phyloP scores from a whole-genome alignment of 2,113 vertebrate species.

The Athene noctua region DNA sequence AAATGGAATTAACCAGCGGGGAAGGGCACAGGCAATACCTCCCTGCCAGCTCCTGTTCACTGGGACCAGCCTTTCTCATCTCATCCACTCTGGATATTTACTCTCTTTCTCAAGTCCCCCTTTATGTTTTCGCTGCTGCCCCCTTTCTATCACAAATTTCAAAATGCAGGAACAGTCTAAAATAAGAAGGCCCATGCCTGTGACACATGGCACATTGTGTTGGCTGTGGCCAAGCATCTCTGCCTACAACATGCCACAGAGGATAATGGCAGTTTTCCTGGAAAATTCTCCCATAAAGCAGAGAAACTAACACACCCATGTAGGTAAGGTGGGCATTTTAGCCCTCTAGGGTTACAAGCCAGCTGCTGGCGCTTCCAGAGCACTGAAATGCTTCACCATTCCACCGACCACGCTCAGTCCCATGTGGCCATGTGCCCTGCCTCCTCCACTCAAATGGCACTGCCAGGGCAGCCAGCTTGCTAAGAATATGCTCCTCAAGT shows the following conservation, averaged over 20 bases:
- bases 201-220: background rate
- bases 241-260: background rate
- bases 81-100: background rate
- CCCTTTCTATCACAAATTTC: background rate
- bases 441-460: rapidly evolving
- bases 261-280: background rate
- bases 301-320: background rate
- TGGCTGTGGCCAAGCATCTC: background rate
- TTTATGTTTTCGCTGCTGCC: background rate
- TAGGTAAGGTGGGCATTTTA: background rate
- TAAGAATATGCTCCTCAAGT: background rate
- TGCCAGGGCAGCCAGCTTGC: background rate
- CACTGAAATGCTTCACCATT: background rate
- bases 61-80: background rate
- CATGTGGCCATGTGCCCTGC: rapidly evolving
- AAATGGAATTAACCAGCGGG: background rate
- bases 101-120: background rate
- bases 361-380: background rate
- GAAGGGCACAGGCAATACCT: background rate
- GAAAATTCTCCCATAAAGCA: background rate
- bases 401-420: rapidly evolving
- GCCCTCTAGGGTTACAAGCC: background rate
- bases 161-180: background rate
- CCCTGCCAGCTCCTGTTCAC: background rate
- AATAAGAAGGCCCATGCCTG: background rate